These are phyloP conservation scores for Oophaga pumilio DNA, from an alignment of 2,113 vertebrate genomes.

Conservation along the genomic window DNA sequence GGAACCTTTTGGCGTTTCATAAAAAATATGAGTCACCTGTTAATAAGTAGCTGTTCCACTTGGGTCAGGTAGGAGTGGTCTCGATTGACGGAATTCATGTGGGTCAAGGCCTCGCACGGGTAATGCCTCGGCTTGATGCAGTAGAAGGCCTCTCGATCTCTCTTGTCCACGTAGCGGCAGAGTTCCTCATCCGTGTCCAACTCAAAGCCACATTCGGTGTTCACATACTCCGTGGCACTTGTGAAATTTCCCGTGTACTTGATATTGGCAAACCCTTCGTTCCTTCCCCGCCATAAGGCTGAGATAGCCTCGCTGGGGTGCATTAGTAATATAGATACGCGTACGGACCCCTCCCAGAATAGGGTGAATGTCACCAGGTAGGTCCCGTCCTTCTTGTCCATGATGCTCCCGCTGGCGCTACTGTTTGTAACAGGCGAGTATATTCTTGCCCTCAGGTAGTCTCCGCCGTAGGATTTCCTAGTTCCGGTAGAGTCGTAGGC, in stretches of 20 bases:
- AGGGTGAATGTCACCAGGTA: constrained; percentile 64
- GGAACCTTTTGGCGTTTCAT: background rate
- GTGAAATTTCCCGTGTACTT: constrained; percentile 62
- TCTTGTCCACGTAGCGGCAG: constrained; percentile 59
- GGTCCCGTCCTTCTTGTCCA: constrained; percentile 61
- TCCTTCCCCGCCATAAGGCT: constrained; percentile 63
- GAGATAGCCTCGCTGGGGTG: constrained; percentile 66
- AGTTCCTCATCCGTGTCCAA: constrained; percentile 57
- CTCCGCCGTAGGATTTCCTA: constrained; percentile 62
- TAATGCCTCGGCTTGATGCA: constrained; percentile 14
- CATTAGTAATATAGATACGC: constrained; percentile 64
- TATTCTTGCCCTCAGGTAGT: constrained; percentile 65
- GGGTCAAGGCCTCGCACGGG: constrained; percentile 2
- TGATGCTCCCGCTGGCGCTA: constrained; percentile 58
- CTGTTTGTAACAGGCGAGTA: constrained; percentile 58
- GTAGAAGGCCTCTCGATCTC: constrained; percentile 63
- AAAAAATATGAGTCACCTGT: background rate
- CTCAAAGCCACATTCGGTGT: constrained; percentile 55
- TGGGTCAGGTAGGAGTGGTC: constrained; percentile 23
- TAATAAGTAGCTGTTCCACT: constrained; percentile 23
- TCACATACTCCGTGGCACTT: constrained; percentile 14
- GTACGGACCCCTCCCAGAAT: constrained; percentile 63
- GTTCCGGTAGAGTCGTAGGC: constrained; percentile 48
- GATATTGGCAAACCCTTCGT: constrained; percentile 61
- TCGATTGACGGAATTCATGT: constrained; percentile 28